These are phyloP conservation scores for Xylophagus ater DNA, from an alignment of 2,888 invertebrate genomes.

Conservation along the genomic window DNA sequence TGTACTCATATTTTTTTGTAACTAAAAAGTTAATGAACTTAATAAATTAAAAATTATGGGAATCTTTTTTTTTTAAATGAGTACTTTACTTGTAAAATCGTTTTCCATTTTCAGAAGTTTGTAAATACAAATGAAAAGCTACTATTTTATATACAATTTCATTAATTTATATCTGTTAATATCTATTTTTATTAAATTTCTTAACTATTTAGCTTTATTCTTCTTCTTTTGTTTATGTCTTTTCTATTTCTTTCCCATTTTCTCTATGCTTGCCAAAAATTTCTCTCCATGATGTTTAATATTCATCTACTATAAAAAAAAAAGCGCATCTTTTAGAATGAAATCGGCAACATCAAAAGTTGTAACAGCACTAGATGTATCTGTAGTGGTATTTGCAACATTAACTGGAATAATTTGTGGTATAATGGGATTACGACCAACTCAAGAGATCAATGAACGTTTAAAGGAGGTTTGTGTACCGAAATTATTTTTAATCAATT, in stretches of 20 bases:
- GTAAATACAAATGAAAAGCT: too few relatives aligned
- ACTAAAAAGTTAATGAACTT: too few relatives aligned
- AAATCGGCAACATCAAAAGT: slow-evolving; percentile 39
- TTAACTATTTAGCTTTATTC: not conserved
- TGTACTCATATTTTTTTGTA: too few relatives aligned
- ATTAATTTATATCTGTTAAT: too few relatives aligned
- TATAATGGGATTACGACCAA: slow-evolving; percentile 29
- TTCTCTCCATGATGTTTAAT: not conserved
- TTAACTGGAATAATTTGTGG: slow-evolving; percentile 33
- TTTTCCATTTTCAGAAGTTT: too few relatives aligned
- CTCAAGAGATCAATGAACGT: slow-evolving; percentile 30
- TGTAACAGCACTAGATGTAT: slow-evolving; percentile 37
- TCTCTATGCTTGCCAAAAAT: not conserved
- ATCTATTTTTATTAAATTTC: too few relatives aligned
- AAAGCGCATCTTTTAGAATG: slow-evolving; percentile 40
- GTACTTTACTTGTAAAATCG: too few relatives aligned
- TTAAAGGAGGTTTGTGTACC: slow-evolving; percentile 32
- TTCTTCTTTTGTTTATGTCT: not conserved
- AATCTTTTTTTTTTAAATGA: too few relatives aligned
- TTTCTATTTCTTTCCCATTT: not conserved
- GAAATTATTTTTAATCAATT: too few relatives aligned
- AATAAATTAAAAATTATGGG: too few relatives aligned
- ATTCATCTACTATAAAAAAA: too few relatives aligned
- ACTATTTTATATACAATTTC: too few relatives aligned
- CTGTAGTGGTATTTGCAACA: slow-evolving; percentile 34